Base-by-base conservation (phyloP, 2,888 invertebrate species). In the Limnephilus auricula region DNA sequence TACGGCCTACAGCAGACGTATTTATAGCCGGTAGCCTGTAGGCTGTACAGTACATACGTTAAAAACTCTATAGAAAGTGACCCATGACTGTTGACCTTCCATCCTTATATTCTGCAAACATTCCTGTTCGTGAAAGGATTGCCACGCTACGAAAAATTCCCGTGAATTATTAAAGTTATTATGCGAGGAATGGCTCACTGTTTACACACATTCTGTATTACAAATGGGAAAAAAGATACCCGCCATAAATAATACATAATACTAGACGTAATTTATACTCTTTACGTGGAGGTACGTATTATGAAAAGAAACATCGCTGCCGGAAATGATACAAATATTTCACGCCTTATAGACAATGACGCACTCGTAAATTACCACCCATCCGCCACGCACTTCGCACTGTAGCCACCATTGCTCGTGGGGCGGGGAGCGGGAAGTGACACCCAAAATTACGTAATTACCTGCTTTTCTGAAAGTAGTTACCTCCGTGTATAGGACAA, bases 91-190 rank as follows among this genome's bases (percentile, higher is more conserved):
- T 65, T 65, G 25, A 65, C 65, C n/a, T 65, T 65, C 25, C 50
- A 18, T 25, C 65, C 65, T 65, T n/a, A 65, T 65, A 65, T 65
- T 65, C 65, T 65, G 65, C 25, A 25, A 65, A 65, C 65, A n/a
- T 65, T 65, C 65, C 31, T 50, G 45, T 85, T 15, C 5, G 85
- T 40, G 40, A 85, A 85, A 85, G 45, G 50, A n/a, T 85, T 50
- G 45, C 85, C 85, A 85, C 45, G 85, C 65, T 45, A 85, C n/a
- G 40, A 50, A 85, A 45, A 85, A 30, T 85, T 45, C 40, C 37
- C 85, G 50, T 85, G 85, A 85, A 85, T 85, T 85, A 85, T 85
- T 31, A 45, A 85, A 45, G 40, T 85, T 85, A 40, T 85, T 50
- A 85, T 37, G 45, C 85, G 31, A 85, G 40, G 30, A 85, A 85